Base-by-base conservation (phyloP, 2,888 invertebrate species). In the Pammene fasciana region DNA sequence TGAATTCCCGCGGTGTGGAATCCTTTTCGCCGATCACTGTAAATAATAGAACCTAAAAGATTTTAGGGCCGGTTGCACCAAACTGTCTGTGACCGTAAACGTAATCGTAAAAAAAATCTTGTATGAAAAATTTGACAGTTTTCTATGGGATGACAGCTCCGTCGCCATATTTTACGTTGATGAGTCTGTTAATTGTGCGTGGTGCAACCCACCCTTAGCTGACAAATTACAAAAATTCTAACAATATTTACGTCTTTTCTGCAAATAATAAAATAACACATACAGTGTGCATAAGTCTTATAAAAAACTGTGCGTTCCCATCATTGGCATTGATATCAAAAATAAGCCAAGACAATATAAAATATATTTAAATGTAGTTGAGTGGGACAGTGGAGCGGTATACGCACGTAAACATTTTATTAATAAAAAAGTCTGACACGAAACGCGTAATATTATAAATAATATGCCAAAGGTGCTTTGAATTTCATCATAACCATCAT, bases 251-350 rank as follows among this genome's bases (percentile, higher is more conserved):
- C 18, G 50, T 18, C 3, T 50, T 18, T 11, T 11, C 18, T 50
- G 5, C 43, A 16, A 38, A 18, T 41, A 26, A 13, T 52, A 3
- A 45, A 26, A 13, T 52, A 3, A 45, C 34, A 16, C 0, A 9
- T n/a, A 43, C 14, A 43, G 14, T 61, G 55, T 55, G 55, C 26
- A 18, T 55, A 13, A 67, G 54, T 71, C 62, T 71, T 43, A n/a
- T 65, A 71, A 72, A 75, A 72, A 74, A 74, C 71, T 72, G 68
- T 71, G 16, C 54, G 73, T 72, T 73, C 68, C 72, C 76, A 76
- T 79, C 76, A 80, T 78, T 81, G 79, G 79, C 83, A 84, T 82
- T 83, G 81, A 79, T 74, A 75, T 74, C 81, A 70, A 82, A 82
- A 83, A 82, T 82, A 82, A 78, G 75, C 74, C 72, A 72, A 79